These are phyloP conservation scores for Conistra vaccinii DNA, from an alignment of 2,888 invertebrate species.

Conservation along the genomic window DNA sequence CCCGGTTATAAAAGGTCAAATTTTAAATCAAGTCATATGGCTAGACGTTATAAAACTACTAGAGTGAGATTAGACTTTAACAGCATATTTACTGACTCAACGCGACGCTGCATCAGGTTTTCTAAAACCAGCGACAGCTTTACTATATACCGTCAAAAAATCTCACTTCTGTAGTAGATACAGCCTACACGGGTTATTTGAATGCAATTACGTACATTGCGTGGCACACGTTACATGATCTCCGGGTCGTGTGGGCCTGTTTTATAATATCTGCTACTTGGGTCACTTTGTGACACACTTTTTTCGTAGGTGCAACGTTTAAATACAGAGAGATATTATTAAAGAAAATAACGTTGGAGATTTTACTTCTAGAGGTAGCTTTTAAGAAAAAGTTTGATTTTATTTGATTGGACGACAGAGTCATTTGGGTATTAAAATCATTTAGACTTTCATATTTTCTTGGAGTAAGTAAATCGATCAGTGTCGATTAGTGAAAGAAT, in stretches of 20 bases:
- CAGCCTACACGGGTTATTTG: constrained; percentile 6
- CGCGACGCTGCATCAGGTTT: background rate
- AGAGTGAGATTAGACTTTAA: background rate
- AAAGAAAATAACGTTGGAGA: background rate
- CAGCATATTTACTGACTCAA: background rate
- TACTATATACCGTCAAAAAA: background rate
- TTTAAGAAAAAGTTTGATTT: background rate
- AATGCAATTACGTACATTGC: constrained; percentile 44
- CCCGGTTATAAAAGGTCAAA: background rate
- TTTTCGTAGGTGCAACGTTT: background rate
- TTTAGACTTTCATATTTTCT: background rate
- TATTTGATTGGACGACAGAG: background rate
- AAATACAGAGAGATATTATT: background rate
- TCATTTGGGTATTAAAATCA: background rate
- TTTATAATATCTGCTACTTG: constrained; percentile 40
- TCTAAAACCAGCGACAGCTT: background rate
- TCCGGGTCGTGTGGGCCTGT: constrained; percentile 42
- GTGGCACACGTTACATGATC: constrained; percentile 44
- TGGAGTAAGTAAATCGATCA: background rate
- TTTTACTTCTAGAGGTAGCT: background rate
- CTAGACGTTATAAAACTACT: too few relatives aligned
- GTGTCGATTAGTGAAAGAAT: too few relatives aligned
- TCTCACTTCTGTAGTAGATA: background rate
- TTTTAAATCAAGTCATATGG: background rate
- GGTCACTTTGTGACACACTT: constrained; percentile 46